These are phyloP conservation scores for Stenichneumon culpator DNA, from an alignment of 2,888 invertebrate species.

Conservation along the genomic window DNA sequence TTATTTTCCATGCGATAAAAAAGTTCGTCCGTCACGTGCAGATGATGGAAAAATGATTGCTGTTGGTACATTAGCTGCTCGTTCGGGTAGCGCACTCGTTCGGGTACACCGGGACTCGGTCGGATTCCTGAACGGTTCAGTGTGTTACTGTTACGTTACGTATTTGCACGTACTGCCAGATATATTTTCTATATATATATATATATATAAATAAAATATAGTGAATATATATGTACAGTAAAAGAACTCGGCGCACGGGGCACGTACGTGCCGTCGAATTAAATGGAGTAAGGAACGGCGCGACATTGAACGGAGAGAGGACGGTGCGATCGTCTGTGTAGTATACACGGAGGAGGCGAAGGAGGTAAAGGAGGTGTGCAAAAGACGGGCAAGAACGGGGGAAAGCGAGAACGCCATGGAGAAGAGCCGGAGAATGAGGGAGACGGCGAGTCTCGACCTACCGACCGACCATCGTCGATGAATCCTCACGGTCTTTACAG, in stretches of 20 bases:
- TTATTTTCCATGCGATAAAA: background rate
- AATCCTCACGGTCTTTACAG: conserved; percentile 72
- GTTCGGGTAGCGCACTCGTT: conserved; percentile 35
- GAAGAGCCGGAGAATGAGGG: conserved; percentile 63
- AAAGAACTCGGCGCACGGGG: conserved; percentile 13
- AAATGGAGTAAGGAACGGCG: conserved; percentile 67
- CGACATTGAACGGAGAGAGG: conserved; percentile 62
- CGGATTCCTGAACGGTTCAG: conserved; percentile 75
- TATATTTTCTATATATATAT: too few species aligned
- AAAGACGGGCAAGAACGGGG: conserved; percentile 49
- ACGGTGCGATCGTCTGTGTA: conserved; percentile 41
- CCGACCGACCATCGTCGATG: conserved; percentile 70
- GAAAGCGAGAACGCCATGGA: conserved; percentile 51
- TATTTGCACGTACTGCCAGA: conserved; percentile 66
- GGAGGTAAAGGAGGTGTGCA: conserved; percentile 66
- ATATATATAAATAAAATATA: conserved; percentile 27
- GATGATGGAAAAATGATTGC: background rate
- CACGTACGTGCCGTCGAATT: conserved; percentile 65
- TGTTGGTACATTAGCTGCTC: background rate
- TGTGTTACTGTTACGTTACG: conserved; percentile 76
- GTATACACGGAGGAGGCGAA: conserved; percentile 43
- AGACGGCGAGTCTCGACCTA: conserved; percentile 66
- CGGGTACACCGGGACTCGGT: conserved; percentile 66
- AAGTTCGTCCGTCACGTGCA: background rate
- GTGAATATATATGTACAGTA: conserved; percentile 8